Evolutionary conservation across 2,888 invertebrate genomes (phyloP).

Genomic region (Gandaritis pyraliata): DNA sequence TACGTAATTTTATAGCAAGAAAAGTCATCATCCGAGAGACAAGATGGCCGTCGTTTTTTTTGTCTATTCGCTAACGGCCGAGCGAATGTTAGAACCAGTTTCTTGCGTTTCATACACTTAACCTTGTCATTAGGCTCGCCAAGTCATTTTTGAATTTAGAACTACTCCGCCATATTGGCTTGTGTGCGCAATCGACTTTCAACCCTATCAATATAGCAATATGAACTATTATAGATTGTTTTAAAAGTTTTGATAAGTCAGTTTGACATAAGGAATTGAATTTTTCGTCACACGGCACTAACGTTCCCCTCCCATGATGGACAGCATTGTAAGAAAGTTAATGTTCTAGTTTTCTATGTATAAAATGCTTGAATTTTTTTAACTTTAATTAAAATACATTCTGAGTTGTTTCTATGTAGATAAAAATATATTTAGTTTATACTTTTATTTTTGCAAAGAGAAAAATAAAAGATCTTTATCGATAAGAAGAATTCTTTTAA

Average conservation of each 20-base stretch:
- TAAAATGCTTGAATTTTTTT: not conserved
- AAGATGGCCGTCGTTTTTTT: conserved; percentile 69
- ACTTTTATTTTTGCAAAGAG: no score
- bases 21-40: conserved; percentile 62
- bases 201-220: conserved; percentile 33
- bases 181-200: conserved; percentile 31
- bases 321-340: conserved; percentile 49
- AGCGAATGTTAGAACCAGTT: conserved; percentile 71
- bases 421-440: no score
- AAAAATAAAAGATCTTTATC: no score
- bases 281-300: conserved; percentile 61
- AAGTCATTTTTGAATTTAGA: conserved; percentile 67
- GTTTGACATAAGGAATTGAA: conserved; percentile 40
- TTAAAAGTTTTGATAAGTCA: conserved; percentile 33
- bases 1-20: conserved; percentile 57
- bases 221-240: conserved; percentile 43
- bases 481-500: no score
- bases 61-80: conserved; percentile 69
- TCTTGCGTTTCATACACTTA: conserved; percentile 67
- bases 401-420: no score
- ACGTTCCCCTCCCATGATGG: conserved; percentile 52
- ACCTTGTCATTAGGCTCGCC: conserved; percentile 75
- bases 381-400: not conserved
- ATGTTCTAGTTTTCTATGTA: conserved; percentile 36
- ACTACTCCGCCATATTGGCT: conserved; percentile 39